Percentiles rank a stretch among this genome's conserved stretches.
Evolutionary conservation across 1,140 invertebrate genomes (phyloP).

Genomic region (Dendrolimus punctatus): DNA sequence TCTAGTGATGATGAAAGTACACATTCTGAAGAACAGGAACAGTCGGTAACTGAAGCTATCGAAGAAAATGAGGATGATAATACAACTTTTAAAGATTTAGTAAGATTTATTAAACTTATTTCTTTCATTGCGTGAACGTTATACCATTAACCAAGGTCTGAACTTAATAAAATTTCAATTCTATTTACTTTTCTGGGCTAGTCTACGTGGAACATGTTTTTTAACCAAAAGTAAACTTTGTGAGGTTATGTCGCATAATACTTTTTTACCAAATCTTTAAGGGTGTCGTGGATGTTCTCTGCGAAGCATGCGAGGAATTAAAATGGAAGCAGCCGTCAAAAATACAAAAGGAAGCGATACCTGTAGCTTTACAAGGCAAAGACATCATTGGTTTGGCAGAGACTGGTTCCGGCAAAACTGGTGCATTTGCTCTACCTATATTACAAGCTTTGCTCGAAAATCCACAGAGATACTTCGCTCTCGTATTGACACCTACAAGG

Average conservation of each 20-base stretch:
- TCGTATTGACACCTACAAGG: slow-evolving; percentile 96
- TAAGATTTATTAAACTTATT: slow-evolving; percentile 37
- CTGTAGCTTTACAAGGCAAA: slow-evolving; percentile 90
- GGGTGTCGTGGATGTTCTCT: slow-evolving; percentile 94
- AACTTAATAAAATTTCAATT: no score
- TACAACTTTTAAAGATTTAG: slow-evolving; percentile 76
- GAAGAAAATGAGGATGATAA: slow-evolving; percentile 39
- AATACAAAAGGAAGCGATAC: slow-evolving; percentile 96
- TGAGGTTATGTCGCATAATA: slow-evolving; percentile 19
- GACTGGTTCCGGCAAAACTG: slow-evolving; percentile 98
- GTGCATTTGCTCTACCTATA: slow-evolving; percentile 96
- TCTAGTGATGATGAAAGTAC: slow-evolving; percentile 36
- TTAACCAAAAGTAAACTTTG: background rate
- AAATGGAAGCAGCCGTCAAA: slow-evolving; percentile 96
- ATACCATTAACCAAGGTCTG: no score
- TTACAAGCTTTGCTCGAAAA: slow-evolving; percentile 91
- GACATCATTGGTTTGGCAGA: slow-evolving; percentile 98
- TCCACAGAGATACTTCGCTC: slow-evolving; percentile 94
- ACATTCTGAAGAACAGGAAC: slow-evolving; percentile 26
- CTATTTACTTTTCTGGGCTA: no score
- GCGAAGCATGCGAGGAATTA: slow-evolving; percentile 91
- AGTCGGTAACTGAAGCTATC: slow-evolving; percentile 15
- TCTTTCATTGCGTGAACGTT: background rate
- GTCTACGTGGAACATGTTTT: no score
- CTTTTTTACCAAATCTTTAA: slow-evolving; percentile 46